Evolutionary conservation across 2,113 vertebrate species (phyloP).

Genomic region (Tenebrosternarchus preto): DNA sequence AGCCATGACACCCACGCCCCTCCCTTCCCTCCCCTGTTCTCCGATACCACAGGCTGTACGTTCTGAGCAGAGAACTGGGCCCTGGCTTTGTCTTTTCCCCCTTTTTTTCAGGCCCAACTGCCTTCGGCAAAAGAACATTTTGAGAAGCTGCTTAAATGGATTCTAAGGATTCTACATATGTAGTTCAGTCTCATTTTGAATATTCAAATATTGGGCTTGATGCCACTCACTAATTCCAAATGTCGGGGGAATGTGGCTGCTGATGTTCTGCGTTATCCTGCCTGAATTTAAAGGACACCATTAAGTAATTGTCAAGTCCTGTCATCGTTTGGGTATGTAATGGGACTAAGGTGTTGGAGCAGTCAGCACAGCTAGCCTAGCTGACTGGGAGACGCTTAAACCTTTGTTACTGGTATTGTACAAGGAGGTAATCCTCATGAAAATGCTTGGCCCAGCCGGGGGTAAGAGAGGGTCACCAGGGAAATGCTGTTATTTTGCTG

Average conservation of each 20-base stretch:
- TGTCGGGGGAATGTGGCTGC: not conserved
- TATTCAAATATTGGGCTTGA: not conserved
- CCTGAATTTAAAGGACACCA: not conserved
- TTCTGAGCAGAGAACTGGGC: not conserved
- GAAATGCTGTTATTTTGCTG: not conserved
- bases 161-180: not conserved
- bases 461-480: not conserved
- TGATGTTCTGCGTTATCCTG: not conserved
- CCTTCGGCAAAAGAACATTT: too few relatives aligned
- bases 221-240: not conserved
- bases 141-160: not conserved
- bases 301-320: conserved; percentile 6
- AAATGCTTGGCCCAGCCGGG: not conserved
- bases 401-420: conserved; percentile 12
- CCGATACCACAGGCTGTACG: too few relatives aligned
- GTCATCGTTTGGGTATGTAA: not conserved
- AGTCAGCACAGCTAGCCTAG: not conserved
- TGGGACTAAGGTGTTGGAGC: conserved; percentile 5
- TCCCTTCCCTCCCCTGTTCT: not conserved
- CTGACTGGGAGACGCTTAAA: conserved; percentile 15
- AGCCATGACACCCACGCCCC: not conserved
- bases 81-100: too few relatives aligned
- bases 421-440: conserved; percentile 18
- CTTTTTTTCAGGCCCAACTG: too few relatives aligned
- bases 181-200: not conserved